A percentile compares a stretch with the other conserved stretches of the same genome.
Evolutionary conservation across 2,888 invertebrate species (phyloP).

Genomic region (Mimachlamys varia): DNA sequence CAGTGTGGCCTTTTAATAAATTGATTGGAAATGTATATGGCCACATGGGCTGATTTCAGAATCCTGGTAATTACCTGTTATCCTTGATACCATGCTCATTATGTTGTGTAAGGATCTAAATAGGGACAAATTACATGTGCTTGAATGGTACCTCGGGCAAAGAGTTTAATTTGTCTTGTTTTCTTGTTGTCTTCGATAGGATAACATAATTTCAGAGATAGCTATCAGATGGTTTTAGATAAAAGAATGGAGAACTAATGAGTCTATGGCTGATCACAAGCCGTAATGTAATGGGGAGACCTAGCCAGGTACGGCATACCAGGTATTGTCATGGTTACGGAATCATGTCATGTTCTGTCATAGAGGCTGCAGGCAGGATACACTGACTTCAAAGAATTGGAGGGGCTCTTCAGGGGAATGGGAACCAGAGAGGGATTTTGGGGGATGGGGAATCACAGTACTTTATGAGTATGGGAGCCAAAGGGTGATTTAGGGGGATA

Average conservation of each 20-base stretch:
- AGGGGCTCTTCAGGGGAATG: background rate
- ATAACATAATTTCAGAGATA: background rate
- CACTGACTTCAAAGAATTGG: background rate
- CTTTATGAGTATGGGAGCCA: background rate
- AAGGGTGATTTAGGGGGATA: background rate
- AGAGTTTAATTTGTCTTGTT: too few species aligned
- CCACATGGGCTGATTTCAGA: too few species aligned
- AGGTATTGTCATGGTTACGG: background rate
- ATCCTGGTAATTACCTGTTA: too few species aligned
- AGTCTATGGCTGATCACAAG: background rate
- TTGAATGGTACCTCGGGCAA: too few species aligned
- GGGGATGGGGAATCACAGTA: background rate
- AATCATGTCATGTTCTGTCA: background rate
- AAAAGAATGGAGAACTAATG: background rate
- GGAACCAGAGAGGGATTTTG: background rate
- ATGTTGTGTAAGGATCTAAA: too few species aligned
- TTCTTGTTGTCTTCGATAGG: too few species aligned
- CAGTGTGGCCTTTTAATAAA: too few species aligned
- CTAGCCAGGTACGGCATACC: background rate
- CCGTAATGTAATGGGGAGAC: background rate
- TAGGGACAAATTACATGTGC: too few species aligned
- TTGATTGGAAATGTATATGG: too few species aligned
- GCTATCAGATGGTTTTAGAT: background rate
- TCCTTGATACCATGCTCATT: too few species aligned
- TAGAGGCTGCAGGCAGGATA: background rate